Evolutionary conservation across 2,888 invertebrate species (phyloP).

Genomic region (Trichopria drosophilae): DNA sequence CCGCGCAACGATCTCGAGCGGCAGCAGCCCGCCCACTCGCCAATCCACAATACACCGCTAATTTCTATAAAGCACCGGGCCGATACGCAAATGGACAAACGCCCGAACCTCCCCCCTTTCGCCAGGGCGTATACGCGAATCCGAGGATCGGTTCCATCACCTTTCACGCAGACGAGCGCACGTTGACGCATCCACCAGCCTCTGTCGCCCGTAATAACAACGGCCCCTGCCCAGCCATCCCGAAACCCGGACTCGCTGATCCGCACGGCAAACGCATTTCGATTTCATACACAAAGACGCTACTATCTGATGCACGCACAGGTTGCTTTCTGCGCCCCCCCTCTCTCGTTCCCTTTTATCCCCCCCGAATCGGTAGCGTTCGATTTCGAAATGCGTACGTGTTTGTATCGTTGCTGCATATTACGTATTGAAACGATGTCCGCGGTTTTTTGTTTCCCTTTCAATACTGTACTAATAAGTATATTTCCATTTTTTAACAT

Average conservation of each 20-base stretch:
- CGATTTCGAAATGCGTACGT: background rate
- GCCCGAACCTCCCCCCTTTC: constrained; percentile 35
- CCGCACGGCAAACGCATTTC: constrained; percentile 26
- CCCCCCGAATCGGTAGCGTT: background rate
- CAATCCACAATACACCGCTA: constrained; percentile 57
- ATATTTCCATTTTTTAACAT: too few relatives aligned
- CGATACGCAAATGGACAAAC: constrained; percentile 57
- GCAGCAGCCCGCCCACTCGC: constrained; percentile 49
- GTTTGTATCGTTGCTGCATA: constrained; percentile 18
- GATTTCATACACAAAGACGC: constrained; percentile 28
- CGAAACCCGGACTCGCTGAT: constrained; percentile 37
- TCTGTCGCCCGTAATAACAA: constrained; percentile 48
- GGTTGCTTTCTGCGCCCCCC: background rate
- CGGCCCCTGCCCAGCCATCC: constrained; percentile 41
- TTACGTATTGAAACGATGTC: too few relatives aligned
- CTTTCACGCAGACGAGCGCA: too few relatives aligned
- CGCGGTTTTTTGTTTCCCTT: too few relatives aligned
- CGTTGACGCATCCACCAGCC: constrained; percentile 24
- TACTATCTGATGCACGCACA: constrained; percentile 4
- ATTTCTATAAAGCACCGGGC: constrained; percentile 55
- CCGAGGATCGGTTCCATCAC: constrained; percentile 23
- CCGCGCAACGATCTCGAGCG: constrained; percentile 39
- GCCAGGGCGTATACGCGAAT: constrained; percentile 15
- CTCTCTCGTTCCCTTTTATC: background rate
- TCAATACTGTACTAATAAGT: too few relatives aligned